Percentiles rank a stretch among this genome's conserved stretches.
These are phyloP conservation scores for Caracal caracal DNA, from an alignment of 2,113 vertebrate genomes.

Conservation along the genomic window DNA sequence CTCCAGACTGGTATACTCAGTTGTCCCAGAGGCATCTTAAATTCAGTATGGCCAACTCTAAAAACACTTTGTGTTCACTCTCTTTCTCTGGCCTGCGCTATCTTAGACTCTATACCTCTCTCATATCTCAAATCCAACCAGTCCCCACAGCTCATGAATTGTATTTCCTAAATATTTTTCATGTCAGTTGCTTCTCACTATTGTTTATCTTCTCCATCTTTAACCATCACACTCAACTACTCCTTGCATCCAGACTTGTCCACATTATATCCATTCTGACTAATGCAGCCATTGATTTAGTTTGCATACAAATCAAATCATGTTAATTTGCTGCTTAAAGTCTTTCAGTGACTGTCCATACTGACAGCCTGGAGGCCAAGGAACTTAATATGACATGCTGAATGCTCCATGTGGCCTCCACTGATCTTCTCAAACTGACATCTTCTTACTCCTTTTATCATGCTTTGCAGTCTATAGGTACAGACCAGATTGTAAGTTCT, in stretches of 20 bases:
- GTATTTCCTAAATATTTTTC: background rate
- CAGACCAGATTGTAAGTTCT: background rate
- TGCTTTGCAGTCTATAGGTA: background rate
- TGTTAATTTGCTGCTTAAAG: background rate
- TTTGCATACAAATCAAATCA: background rate
- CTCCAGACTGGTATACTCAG: slow-evolving; percentile 51
- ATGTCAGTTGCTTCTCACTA: background rate
- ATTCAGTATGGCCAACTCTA: background rate
- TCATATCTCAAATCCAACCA: background rate
- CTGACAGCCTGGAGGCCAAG: background rate
- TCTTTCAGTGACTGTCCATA: background rate
- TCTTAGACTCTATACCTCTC: background rate
- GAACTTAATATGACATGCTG: background rate
- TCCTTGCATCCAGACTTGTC: background rate
- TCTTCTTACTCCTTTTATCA: background rate
- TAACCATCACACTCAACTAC: background rate
- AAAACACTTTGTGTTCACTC: background rate
- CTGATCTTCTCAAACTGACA: background rate
- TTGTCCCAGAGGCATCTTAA: slow-evolving; percentile 27
- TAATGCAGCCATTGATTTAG: background rate
- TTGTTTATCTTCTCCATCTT: background rate
- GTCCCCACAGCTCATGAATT: background rate
- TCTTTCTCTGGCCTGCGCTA: background rate
- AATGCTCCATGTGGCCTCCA: background rate
- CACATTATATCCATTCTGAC: background rate